Evolutionary conservation across 37 sponge, comb jelly and placozoan genomes (phyloP).

Genomic region (Ianthella basta): DNA sequence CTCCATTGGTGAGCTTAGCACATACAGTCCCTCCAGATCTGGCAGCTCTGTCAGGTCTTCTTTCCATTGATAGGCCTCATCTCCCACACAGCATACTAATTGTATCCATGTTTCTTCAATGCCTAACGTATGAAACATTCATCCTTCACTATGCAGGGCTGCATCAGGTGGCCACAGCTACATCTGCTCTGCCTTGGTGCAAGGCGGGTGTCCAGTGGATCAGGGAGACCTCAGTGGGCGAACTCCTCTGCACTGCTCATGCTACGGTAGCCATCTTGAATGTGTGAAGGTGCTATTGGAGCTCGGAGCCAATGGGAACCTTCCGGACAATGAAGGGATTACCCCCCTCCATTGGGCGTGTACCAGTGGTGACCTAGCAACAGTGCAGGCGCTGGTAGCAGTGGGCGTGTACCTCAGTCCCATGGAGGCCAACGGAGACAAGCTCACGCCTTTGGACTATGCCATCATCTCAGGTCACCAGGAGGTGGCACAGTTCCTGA

Average conservation of each 20-base stretch:
- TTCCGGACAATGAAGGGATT: slow-evolving; percentile 80
- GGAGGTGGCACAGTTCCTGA: slow-evolving; percentile 79
- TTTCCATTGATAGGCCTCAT: no score
- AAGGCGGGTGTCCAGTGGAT: slow-evolving; percentile 56
- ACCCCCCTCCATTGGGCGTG: slow-evolving; percentile 92
- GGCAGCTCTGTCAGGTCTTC: no score
- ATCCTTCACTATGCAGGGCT: slow-evolving; percentile 40
- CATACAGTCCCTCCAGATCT: neutral
- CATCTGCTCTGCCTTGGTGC: slow-evolving; percentile 75
- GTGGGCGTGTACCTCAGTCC: slow-evolving; percentile 72
- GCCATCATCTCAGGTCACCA: slow-evolving; percentile 84
- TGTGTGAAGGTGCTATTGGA: slow-evolving; percentile 68
- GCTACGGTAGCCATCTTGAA: slow-evolving; percentile 73
- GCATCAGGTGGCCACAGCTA: slow-evolving; percentile 86
- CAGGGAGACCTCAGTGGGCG: slow-evolving; percentile 55
- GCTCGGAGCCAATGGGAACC: slow-evolving; percentile 53
- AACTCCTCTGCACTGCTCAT: slow-evolving; percentile 84
- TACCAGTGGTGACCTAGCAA: slow-evolving; percentile 63
- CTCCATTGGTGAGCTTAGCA: slow-evolving; percentile 77
- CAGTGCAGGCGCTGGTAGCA: slow-evolving; percentile 56
- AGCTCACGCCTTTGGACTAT: slow-evolving; percentile 89
- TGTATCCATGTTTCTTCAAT: neutral
- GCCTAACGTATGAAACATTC: neutral
- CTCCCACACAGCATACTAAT: neutral
- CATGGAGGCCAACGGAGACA: slow-evolving; percentile 77